Base-by-base conservation (phyloP, 64 coral and sea anemone species). In the Pocillopora damicornis region DNA sequence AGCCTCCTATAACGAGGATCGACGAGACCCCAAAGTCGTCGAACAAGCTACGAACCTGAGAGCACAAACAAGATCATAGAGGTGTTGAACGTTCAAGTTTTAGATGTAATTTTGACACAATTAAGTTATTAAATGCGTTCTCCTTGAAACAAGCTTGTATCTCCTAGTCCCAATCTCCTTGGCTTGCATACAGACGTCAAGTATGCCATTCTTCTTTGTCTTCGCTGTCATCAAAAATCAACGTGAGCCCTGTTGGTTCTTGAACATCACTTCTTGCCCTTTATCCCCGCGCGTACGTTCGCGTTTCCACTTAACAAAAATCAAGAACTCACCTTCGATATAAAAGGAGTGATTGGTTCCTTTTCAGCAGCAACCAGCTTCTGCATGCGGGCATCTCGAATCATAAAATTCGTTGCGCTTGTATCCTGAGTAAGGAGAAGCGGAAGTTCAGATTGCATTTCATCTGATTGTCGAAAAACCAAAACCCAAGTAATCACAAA, bases 331-430 rank as follows among this genome's bases (percentile, higher is more conserved):
- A 90, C 92, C 92, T 94, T 94, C 22, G 88, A 81, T 89, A 94
- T 90, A 36, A 94, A 94, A 4, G 92, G 92, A 20, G 92, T 94
- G 1, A 94, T 94, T 16, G 92, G 92, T 65, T 94, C 92, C 22
- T 94, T 94, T 61, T 94, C 92, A 30, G 63, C 8, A 15, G 92
- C 81, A 9, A 94, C 92, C 11, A 94, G 81, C 73, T 94, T 76
- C 82, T 94, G 92, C 92, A 94, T 94, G 18, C 92, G 92, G 63
- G 81, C 63, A 76, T 94, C 92, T 23, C 92, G 88, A 67, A 94
- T 94, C 92, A 94, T 94, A 56, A 94, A 94, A 82, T 94, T 94
- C 20, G 92, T 94, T 13, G 92, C 92, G 65, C 92, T 94, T 18
- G 92, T 94, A 68, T 94, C 92, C 92, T 94, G 64, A 1, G 69